Conservation (phyloP, 2,888 invertebrate species). For the Leptopterna dolabrata region DNA sequence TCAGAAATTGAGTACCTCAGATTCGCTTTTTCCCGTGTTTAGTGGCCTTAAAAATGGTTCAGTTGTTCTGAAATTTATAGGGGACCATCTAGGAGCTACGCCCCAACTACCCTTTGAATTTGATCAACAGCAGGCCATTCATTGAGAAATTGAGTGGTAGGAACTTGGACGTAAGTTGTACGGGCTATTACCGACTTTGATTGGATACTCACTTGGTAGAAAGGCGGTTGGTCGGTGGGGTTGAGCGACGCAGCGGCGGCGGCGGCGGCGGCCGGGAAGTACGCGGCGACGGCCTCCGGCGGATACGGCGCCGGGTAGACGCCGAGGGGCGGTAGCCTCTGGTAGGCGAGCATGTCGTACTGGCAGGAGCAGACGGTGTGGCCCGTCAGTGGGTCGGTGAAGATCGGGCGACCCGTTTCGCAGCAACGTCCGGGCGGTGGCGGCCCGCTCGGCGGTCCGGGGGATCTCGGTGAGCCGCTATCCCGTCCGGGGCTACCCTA, state of each 20-base stretch:
- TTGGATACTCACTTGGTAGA: conserved; percentile 71
- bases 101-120: too few relatives aligned
- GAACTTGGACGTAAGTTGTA: too few relatives aligned
- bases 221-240: conserved; percentile 86
- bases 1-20: too few relatives aligned
- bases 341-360: conserved; percentile 88
- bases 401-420: conserved; percentile 91
- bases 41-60: too few relatives aligned
- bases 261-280: conserved; percentile 85
- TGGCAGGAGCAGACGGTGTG: conserved; percentile 92
- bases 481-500: conserved; percentile 59
- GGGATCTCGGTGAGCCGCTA: conserved; percentile 68
- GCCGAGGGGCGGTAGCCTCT: conserved; percentile 71
- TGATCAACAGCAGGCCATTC: too few relatives aligned
- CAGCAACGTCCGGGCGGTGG: conserved; percentile 75
- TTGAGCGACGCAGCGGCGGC: conserved; percentile 87
- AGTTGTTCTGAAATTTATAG: too few relatives aligned
- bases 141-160: too few relatives aligned
- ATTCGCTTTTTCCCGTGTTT: too few relatives aligned
- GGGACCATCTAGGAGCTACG: too few relatives aligned
- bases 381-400: conserved; percentile 89
- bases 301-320: conserved; percentile 69
- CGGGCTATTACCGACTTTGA: too few relatives aligned
- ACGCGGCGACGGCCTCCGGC: conserved; percentile 84
- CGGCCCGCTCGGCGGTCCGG: conserved; percentile 66